These are phyloP conservation scores for Colius striatus DNA, from an alignment of 2,113 vertebrate genomes.

Conservation along the genomic window DNA sequence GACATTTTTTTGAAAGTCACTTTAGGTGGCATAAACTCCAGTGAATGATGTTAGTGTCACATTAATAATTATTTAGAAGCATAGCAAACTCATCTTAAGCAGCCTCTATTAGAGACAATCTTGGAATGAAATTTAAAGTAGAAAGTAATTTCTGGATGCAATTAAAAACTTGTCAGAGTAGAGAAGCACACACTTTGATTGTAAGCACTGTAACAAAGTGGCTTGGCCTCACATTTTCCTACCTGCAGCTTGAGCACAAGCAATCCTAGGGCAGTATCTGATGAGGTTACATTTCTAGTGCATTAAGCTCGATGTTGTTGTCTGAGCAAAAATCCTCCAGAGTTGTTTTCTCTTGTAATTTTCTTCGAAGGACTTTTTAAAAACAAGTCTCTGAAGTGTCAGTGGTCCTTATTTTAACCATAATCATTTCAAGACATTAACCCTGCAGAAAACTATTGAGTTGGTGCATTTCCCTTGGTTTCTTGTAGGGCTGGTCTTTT, in stretches of 20 bases:
- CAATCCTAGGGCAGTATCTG: not conserved
- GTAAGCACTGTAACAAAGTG: slow-evolving; percentile 15
- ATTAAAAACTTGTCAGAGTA: slow-evolving; percentile 39
- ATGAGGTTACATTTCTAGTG: not conserved
- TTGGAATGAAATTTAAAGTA: not conserved
- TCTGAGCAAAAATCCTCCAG: not conserved
- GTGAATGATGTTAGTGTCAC: not conserved
- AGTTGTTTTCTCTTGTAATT: not conserved
- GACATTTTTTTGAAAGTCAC: not conserved
- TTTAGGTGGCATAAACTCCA: not conserved
- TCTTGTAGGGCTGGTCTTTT: not conserved
- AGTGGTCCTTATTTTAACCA: not conserved
- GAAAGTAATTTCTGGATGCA: slow-evolving; percentile 21
- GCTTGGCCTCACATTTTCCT: not conserved
- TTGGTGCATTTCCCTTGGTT: not conserved
- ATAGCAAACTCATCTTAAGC: slow-evolving; percentile 12
- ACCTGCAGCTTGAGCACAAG: not conserved
- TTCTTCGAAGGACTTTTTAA: not conserved
- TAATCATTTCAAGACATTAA: not conserved
- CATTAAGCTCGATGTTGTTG: not conserved
- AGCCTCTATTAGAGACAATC: slow-evolving; percentile 1
- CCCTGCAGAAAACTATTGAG: not conserved
- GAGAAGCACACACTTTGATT: slow-evolving; percentile 18
- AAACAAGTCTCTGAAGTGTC: not conserved
- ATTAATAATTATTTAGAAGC: slow-evolving; percentile 50